Base-by-base conservation (phyloP, 2,888 invertebrate species). In the Aporophyla lueneburgensis region DNA sequence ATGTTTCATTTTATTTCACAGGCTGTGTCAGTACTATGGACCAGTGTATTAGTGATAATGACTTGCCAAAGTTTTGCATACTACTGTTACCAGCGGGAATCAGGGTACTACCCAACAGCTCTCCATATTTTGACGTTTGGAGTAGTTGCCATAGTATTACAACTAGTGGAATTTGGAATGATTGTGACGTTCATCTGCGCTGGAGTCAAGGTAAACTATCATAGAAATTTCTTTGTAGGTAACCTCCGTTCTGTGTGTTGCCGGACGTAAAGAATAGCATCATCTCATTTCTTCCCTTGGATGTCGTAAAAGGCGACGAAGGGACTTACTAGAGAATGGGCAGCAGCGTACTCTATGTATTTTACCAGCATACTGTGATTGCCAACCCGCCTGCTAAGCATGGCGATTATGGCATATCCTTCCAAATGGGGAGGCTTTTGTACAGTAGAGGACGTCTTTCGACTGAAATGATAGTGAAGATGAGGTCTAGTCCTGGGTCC, bases 1-100 rank as follows among this genome's bases (percentile, higher is more conserved):
- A 5, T 21, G 7, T 33, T 16, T 16, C 21, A 53, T 46, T 66
- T 46, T 19, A 65, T 33, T 43, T 71, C 43, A 9, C 73, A 78
- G 78, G n/a, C 21, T 2, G 72, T 80, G 24, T 79, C 78, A 58
- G 53, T 72, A 27, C 14, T 78, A 80, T 78, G 78, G 78, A 78
- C 73, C 19, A 53, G 51, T 27, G 1, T 58, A 12, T 9, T 76
- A n/a, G 5, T 46, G 5, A 16, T 21, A n/a, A 4, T 3, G 12
- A 53, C 51, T 14, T 43, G 40, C 24, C 51, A 43, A 0, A 1
- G 2, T 1, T 2, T 7, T 6, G 3, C 3, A 10, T 2, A 19
- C 63, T 63, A 33, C 69, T 24, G 19, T 68, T 21, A 14, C 49
- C 24, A 21, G 0, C 21, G 0, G 5, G 0, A 51, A 27, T 4